Evolutionary conservation across 2,888 invertebrate species (phyloP).

Genomic region (Platynereis dumerilii): DNA sequence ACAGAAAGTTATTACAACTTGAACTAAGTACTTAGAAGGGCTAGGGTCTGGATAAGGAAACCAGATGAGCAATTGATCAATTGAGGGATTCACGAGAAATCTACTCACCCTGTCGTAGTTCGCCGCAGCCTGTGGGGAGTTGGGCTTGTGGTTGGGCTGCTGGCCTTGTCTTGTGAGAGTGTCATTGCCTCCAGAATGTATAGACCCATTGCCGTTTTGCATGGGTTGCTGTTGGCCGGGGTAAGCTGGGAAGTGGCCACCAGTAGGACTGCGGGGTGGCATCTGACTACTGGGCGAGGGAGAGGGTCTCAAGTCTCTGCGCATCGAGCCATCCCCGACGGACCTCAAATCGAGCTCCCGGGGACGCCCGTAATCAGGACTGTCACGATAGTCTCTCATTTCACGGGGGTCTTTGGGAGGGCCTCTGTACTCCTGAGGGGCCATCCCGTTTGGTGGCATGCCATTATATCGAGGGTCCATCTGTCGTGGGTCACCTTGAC

Average conservation of each 20-base stretch:
- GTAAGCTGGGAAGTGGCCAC: constrained; percentile 28
- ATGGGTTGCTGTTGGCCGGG: constrained; percentile 10
- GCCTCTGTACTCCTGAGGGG: constrained; percentile 31
- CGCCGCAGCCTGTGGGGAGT: background rate
- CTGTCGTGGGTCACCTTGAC: background rate
- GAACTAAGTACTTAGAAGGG: too few relatives aligned
- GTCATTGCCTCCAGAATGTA: constrained; percentile 8
- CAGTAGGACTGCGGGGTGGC: constrained; percentile 26
- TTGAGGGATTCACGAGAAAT: background rate
- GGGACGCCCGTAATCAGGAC: constrained; percentile 27
- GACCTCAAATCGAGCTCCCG: constrained; percentile 5
- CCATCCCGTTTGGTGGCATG: background rate
- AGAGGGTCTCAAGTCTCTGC: constrained; percentile 7
- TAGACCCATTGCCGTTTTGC: constrained; percentile 12
- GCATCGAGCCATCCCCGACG: constrained; percentile 6
- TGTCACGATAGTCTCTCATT: constrained; percentile 29
- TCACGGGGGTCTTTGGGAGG: constrained; percentile 26
- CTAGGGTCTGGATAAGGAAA: too few relatives aligned
- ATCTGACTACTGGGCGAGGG: constrained; percentile 11
- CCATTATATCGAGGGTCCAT: constrained; percentile 47
- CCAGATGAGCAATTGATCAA: too few relatives aligned
- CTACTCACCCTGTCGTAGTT: constrained; percentile 33
- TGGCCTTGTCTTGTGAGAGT: constrained; percentile 2
- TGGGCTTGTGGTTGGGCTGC: background rate
- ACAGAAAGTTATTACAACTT: too few relatives aligned